These are phyloP conservation scores for Mycetomoellerius zeteki DNA, from an alignment of 1,140 invertebrate species.

Conservation along the genomic window DNA sequence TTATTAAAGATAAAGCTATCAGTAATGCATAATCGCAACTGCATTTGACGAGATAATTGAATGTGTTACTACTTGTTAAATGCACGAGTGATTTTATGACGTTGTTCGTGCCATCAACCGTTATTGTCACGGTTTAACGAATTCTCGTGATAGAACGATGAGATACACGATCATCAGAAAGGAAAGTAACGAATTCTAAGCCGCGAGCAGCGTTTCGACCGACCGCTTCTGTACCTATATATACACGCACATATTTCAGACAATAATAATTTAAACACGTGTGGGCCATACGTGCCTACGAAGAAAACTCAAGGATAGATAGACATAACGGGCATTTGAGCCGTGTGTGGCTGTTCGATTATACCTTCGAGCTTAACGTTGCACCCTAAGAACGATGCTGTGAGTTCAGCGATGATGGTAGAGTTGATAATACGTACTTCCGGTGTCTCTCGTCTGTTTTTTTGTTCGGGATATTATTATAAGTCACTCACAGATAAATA, in stretches of 20 bases:
- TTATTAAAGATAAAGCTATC: constrained; percentile 23
- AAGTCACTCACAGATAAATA: too few species aligned
- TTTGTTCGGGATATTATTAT: constrained; percentile 2
- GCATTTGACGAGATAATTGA: constrained; percentile 27
- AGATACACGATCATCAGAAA: constrained; percentile 47
- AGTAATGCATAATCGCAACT: constrained; percentile 22
- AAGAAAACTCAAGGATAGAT: constrained; percentile 74
- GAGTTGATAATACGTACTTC: constrained; percentile 30
- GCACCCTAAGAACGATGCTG: constrained; percentile 38
- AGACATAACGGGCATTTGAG: constrained; percentile 66
- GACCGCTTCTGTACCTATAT: constrained; percentile 50
- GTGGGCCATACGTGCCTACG: constrained; percentile 81
- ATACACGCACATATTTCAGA: constrained; percentile 76
- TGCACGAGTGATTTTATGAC: background rate
- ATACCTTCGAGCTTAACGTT: constrained; percentile 60
- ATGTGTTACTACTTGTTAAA: constrained; percentile 15
- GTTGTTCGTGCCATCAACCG: background rate
- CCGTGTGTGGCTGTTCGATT: constrained; percentile 67
- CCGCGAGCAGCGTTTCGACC: constrained; percentile 53
- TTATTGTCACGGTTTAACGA: constrained; percentile 71
- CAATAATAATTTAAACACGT: constrained; percentile 85
- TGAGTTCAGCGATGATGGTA: constrained; percentile 31
- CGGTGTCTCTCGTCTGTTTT: background rate
- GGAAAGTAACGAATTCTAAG: constrained; percentile 72
- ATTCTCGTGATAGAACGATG: constrained; percentile 52